Base-by-base conservation (phyloP, 2,888 invertebrate species). In the Catonia carolina region DNA sequence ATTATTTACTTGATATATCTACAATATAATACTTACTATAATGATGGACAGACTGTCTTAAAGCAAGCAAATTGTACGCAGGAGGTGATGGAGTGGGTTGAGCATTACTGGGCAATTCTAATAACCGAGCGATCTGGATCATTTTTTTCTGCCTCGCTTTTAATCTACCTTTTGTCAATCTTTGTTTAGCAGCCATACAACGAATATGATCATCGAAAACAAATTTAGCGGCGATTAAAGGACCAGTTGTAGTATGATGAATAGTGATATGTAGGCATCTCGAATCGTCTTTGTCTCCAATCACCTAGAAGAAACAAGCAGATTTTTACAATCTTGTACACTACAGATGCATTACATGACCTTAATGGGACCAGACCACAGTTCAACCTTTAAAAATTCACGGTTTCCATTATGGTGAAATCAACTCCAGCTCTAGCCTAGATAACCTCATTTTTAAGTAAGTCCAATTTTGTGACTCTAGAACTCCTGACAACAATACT, bases 141-240 rank as follows among this genome's bases (percentile, higher is more conserved):
- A 98, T 92, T 74, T 98, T 98, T 74, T 93, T 90, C 69, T 96
- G 95, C 0, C 98, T 83, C 1, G 97, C 94, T 74, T 93, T 95
- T 67, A 90, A 86, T 33, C 94, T 81, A 23, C 95, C 95, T 82
- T 89, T 76, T 7, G 71, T 70, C 33, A 77, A 67, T 56, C 75
- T 90, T 72, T 98, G 98, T 69, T 97, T 98, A 20, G 98, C 98
- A 15, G 98, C 97, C 96, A 98, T 96, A 70, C 97, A 98, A 27
- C 98, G 81, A 64, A 99, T 99, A 71, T 98, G 97, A 76, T 99
- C 99, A 70, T 99, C 98, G 71, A 99, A 99, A 60, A 97, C 83
- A 73, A 99, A 97, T 73, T 89, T 93, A 8, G 94, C 91, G 2
- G 89, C 83, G 7, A 95, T 74, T n/a, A 93, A 73, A 1, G 92